phyloP scores from a whole-genome alignment of 2,113 vertebrate species.

The Dendrocopos noguchii region DNA sequence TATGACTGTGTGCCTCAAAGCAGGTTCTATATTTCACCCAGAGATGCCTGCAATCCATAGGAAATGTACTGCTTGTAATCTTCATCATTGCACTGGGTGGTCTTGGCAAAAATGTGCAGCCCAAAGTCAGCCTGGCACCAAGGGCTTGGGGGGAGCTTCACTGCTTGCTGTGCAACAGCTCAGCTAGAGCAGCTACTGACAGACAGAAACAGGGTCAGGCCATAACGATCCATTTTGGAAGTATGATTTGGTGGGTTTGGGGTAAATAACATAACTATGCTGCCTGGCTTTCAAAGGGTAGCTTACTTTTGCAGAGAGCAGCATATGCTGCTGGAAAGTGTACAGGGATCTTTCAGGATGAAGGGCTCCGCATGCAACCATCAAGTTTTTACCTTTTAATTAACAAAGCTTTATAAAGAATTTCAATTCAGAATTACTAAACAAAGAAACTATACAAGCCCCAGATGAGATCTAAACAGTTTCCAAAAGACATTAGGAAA shows the following conservation, averaged over 20 bases:
- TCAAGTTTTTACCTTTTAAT: slow-evolving; percentile 62
- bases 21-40: not conserved
- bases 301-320: slow-evolving; percentile 22
- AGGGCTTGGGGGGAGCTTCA: accelerated
- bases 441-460: slow-evolving; percentile 66
- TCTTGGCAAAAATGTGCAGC: not conserved
- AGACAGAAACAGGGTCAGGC: not conserved
- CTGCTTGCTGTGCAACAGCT: not conserved
- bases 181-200: not conserved
- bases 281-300: slow-evolving; percentile 33
- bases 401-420: slow-evolving; percentile 62
- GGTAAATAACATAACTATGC: slow-evolving; percentile 23
- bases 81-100: not conserved
- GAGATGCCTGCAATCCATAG: not conserved
- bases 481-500: slow-evolving; percentile 57
- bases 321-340: slow-evolving; percentile 29
- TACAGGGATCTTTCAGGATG: slow-evolving; percentile 29
- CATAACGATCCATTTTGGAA: not conserved
- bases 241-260: not conserved
- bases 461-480: slow-evolving; percentile 58
- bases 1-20: not conserved
- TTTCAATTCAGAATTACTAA: slow-evolving; percentile 58
- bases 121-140: not conserved
- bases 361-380: slow-evolving; percentile 15
- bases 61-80: not conserved